Percentiles rank a stretch among this genome's conserved stretches.
Conservation (phyloP, 2,888 invertebrate genomes). For the Rotaria magnacalcarata region DNA sequence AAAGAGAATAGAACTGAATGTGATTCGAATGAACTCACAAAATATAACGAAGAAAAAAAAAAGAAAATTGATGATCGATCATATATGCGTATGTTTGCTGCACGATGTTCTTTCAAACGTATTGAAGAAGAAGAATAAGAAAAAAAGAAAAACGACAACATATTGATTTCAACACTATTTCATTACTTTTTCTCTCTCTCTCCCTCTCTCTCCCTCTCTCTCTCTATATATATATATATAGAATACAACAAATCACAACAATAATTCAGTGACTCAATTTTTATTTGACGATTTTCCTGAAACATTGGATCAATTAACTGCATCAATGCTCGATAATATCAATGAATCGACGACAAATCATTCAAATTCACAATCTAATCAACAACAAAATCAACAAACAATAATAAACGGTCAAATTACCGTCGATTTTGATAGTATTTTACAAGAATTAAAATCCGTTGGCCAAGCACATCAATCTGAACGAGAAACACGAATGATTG, state of each 20-base stretch:
- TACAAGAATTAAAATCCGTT: constrained; percentile 33
- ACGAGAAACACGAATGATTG: neutral
- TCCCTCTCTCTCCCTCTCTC: neutral
- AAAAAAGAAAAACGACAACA: neutral
- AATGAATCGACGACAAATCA: neutral
- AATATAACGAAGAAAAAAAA: constrained; percentile 9
- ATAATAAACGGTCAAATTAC: neutral
- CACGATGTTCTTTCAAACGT: constrained; percentile 5
- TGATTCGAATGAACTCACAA: constrained; percentile 24
- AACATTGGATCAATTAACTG: constrained; percentile 16
- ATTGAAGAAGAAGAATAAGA: constrained; percentile 1
- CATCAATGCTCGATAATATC: constrained; percentile 3
- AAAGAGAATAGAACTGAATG: constrained; percentile 11
- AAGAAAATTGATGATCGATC: constrained; percentile 29
- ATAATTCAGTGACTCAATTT: neutral
- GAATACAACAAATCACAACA: neutral
- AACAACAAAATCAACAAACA: neutral
- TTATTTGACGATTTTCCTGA: neutral
- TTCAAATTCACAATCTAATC: neutral
- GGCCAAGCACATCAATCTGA: neutral
- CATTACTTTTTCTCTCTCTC: neutral
- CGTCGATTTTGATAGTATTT: constrained; percentile 26
- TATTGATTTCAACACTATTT: neutral
- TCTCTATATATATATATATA: neutral
- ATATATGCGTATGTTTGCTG: neutral